phyloP scores from a whole-genome alignment of 1,140 invertebrate genomes.

The Drosophila micromelanica region DNA sequence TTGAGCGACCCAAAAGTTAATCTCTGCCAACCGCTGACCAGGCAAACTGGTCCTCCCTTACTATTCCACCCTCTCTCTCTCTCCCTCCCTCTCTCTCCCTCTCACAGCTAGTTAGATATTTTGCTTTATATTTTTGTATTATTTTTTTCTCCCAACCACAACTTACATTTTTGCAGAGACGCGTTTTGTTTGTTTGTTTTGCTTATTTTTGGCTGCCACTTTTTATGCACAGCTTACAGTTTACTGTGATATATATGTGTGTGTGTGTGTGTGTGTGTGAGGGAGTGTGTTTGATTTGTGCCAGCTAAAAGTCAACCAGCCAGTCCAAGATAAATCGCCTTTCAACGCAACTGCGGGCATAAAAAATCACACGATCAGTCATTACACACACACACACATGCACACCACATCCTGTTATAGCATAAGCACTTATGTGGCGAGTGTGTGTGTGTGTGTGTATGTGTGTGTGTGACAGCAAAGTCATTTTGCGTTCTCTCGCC shows the following conservation, averaged over 20 bases:
- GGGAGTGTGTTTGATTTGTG: conserved; percentile 28
- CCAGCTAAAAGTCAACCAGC: conserved; percentile 60
- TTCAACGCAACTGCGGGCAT: conserved; percentile 73
- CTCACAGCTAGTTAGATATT: conserved; percentile 69
- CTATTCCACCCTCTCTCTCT: background rate
- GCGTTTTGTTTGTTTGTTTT: conserved; percentile 51
- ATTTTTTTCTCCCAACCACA: conserved; percentile 53
- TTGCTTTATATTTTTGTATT: conserved; percentile 42
- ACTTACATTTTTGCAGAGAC: conserved; percentile 74
- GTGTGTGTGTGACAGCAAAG: conserved; percentile 45
- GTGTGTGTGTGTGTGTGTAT: conserved; percentile 5
- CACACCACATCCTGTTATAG: conserved; percentile 46
- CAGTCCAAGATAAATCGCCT: conserved; percentile 82
- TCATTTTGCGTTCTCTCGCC: conserved; percentile 58
- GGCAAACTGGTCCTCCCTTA: conserved; percentile 23
- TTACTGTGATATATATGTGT: conserved; percentile 2
- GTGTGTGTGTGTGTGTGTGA: conserved; percentile 44
- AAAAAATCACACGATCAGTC: conserved; percentile 84
- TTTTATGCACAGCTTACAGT: conserved; percentile 58
- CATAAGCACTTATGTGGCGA: conserved; percentile 72
- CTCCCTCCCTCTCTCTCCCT: conserved; percentile 8
- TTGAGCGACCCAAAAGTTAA: conserved; percentile 82
- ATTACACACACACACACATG: conserved; percentile 56
- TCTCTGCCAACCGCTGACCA: conserved; percentile 76
- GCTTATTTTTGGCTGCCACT: conserved; percentile 69